Conservation (phyloP, 1,140 invertebrate species). For the Zaprionus davidi region DNA sequence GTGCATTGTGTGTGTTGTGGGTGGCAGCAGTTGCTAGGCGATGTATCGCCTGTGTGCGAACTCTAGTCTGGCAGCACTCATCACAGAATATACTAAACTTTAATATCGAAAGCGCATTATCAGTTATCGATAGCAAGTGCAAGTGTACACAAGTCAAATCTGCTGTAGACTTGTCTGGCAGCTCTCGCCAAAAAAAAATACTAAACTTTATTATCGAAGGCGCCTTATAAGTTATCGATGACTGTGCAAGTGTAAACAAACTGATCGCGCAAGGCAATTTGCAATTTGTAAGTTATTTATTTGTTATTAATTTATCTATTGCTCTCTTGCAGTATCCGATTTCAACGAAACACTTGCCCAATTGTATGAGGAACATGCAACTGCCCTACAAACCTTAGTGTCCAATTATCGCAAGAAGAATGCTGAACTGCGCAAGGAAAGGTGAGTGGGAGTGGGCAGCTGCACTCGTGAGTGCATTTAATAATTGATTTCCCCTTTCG, state of each 20-base stretch:
- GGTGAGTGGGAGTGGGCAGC: constrained; percentile 86
- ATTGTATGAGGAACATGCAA: constrained; percentile 95
- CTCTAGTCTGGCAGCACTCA: not conserved
- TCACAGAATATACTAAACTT: not conserved
- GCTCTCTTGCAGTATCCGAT: constrained; percentile 92
- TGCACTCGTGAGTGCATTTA: not conserved
- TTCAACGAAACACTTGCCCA: constrained; percentile 96
- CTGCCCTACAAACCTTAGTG: constrained; percentile 94
- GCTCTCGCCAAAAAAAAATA: not conserved
- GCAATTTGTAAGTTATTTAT: not conserved
- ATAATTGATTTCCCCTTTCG: constrained; percentile 22
- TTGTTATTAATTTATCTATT: not conserved
- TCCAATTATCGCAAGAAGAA: constrained; percentile 94
- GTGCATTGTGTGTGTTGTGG: not conserved
- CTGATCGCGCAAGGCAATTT: not conserved
- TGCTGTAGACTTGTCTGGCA: not conserved
- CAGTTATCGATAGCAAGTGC: not conserved
- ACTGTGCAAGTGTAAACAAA: not conserved
- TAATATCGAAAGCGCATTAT: not conserved
- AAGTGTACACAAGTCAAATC: not conserved
- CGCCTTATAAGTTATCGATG: not conserved
- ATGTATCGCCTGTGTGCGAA: not conserved
- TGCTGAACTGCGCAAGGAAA: constrained; percentile 94
- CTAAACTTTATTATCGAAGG: not conserved
- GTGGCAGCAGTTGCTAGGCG: not conserved